Conservation (phyloP, 37 sponge, comb jelly and placozoan species). For the Geodia barretti region DNA sequence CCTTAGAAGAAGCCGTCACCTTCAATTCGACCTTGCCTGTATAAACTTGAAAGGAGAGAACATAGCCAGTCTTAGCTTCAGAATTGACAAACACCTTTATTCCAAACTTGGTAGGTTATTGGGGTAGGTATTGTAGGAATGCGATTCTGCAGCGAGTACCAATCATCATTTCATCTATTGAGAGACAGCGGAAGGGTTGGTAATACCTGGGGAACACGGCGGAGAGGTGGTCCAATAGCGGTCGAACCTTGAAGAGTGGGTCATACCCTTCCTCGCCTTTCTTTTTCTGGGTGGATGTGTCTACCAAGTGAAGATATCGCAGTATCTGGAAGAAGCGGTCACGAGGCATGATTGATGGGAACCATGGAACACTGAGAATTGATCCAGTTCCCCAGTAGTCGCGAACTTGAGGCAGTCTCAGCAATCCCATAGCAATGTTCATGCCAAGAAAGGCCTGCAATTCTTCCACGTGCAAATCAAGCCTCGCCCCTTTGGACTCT, state of each 20-base stretch:
- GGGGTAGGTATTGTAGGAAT: slow-evolving; percentile 8
- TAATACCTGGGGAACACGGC: neutral
- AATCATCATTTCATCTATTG: slow-evolving; percentile 35
- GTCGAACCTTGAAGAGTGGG: slow-evolving; percentile 9
- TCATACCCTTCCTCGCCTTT: slow-evolving; percentile 22
- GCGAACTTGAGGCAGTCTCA: neutral
- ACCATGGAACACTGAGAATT: neutral
- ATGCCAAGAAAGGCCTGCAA: slow-evolving; percentile 7
- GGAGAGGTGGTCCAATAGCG: neutral
- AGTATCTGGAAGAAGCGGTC: neutral
- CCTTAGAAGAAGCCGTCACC: too few relatives aligned
- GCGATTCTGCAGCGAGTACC: neutral
- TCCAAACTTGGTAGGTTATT: slow-evolving; percentile 18
- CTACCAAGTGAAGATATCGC: slow-evolving; percentile 9
- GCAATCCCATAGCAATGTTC: slow-evolving; percentile 27
- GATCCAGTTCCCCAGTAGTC: slow-evolving; percentile 30
- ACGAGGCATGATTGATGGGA: neutral
- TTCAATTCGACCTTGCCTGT: too few relatives aligned
- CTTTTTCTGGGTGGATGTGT: slow-evolving; percentile 1
- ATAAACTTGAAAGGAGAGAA: too few relatives aligned
- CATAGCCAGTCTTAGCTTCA: slow-evolving; percentile 13
- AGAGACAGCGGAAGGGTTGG: neutral
- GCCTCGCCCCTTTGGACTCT: too few relatives aligned
- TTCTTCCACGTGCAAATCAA: too few relatives aligned
- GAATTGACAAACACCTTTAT: slow-evolving; percentile 8